Evolutionary conservation across 2,888 invertebrate genomes (phyloP), one percentile per base, ranked within the genome.

Genomic region (Orthosia incerta): DNA sequence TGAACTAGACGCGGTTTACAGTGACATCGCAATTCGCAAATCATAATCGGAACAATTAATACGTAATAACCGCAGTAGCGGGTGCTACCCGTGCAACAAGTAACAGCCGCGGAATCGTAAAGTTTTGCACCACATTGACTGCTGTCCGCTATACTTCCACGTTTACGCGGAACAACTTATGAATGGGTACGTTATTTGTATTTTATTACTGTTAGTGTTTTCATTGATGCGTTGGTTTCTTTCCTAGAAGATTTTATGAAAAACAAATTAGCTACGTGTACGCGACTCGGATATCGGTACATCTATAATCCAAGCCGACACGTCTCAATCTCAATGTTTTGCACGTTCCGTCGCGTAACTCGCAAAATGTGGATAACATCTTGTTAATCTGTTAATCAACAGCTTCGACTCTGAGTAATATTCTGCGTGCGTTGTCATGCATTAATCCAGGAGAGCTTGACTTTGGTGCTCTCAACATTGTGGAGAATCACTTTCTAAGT

Each of bases 61-160:
- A 73, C 70, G 74, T 76, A 80, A 63, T 77, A 80, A 74, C 66
- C 60, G 46, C 70, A 71, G 62, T 51, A 63, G 74, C 57, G n/a
- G n/a, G n/a, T n/a, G n/a, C n/a, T n/a, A 48, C 56, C 59, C 26
- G 62, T 62, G 59, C 82, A 78, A 83, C 67, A 60, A 71, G 59
- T 81, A 76, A 83, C 67, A 57, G 74, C 53, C 69, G 79, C 63
- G 67, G 56, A 71, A 53, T 71, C 79, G 77, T 82, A 64, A 82
- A 82, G 76, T 75, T 70, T 71, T 67, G 62, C 53, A 61, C 78
- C 70, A 80, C 76, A 80, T 77, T 76, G 78, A 83, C 76, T 65
- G 68, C 73, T 73, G 74, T 48, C 63, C 46, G 26, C 18, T 60
- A 16, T 50, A 63, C 46, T 53, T 69, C 39, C 50, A 67, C 59